phyloP scores from a whole-genome alignment of 2,113 vertebrate genomes.

The Ahaetulla prasina region DNA sequence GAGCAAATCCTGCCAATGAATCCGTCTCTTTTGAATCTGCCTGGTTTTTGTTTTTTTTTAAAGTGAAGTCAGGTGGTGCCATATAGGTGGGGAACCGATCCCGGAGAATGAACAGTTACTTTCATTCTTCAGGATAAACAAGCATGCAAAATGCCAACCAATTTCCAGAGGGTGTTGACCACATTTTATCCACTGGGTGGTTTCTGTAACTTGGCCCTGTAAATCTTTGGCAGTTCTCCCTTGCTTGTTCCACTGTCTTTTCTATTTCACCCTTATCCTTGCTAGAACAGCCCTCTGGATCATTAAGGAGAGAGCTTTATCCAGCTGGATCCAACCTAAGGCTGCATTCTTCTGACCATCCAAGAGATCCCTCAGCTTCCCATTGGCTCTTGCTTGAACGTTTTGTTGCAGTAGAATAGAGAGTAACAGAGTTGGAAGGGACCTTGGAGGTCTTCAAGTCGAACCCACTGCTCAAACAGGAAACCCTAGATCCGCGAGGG shows the following conservation, averaged over 20 bases:
- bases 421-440: not conserved
- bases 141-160: rapidly evolving
- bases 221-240: rapidly evolving
- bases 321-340: not conserved
- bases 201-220: not conserved
- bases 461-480: not conserved
- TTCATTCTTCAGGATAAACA: not conserved
- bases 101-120: not conserved
- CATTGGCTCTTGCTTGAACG: not conserved
- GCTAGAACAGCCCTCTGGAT: not conserved
- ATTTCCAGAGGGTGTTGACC: not conserved
- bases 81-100: rapidly evolving
- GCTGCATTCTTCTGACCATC: too few species aligned
- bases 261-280: not conserved
- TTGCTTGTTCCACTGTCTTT: not conserved
- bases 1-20: not conserved
- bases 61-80: not conserved
- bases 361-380: not conserved
- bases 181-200: slow-evolving; percentile 8
- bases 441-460: not conserved
- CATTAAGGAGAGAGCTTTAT: too few species aligned
- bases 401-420: not conserved
- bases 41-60: not conserved
- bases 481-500: not conserved
- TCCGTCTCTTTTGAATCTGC: not conserved